Base-by-base conservation (phyloP, 2,888 invertebrate genomes). In the Lobophora halterata region DNA sequence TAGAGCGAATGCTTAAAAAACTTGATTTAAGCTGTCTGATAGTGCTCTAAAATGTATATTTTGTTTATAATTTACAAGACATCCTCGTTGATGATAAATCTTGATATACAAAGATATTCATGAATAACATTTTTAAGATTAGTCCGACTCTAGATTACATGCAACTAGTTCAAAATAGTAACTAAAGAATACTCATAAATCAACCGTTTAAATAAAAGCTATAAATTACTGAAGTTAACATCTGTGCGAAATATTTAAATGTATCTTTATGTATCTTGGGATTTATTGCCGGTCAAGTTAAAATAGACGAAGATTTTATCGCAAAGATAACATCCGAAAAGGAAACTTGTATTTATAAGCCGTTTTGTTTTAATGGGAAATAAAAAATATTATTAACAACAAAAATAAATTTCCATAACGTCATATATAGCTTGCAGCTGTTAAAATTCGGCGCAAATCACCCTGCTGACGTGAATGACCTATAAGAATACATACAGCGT, bases 191-290 rank as follows among this genome's bases (percentile, higher is more conserved):
- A 32, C 20, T 35, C 44, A 40, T 53, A 50, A 49, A 53, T 53
- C 46, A 50, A 32, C 13, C 21, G 17, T 49, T 45, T 50, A 53
- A 50, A 50, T 46, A 46, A 45, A 36, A 34, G 36, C 30, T 31
- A 50, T 53, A 53, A 53, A 53, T 50, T 46, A 46, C 25, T 25
- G 37, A 48, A 43, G 34, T 41, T 31, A 46, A n/a, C 49, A 35
- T 48, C 26, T 32, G 42, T 34, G 41, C 38, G 45, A 49, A 48
- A 39, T 42, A 46, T 48, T 46, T 41, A 35, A 46, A 46, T 40
- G 24, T 46, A 46, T 39, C 28, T 41, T 41, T 43, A 46, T 40
- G 24, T 46, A 46, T 39, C 28, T 41, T 41, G 27, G 36, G 26
- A 46, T 46, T 46, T 47, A 46, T 41, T 32, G 28, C 42, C 14